A percentile compares a stretch with the other conserved stretches of the same genome.
Conservation (phyloP, 2,888 invertebrate genomes). For the Neoascia interrupta region DNA sequence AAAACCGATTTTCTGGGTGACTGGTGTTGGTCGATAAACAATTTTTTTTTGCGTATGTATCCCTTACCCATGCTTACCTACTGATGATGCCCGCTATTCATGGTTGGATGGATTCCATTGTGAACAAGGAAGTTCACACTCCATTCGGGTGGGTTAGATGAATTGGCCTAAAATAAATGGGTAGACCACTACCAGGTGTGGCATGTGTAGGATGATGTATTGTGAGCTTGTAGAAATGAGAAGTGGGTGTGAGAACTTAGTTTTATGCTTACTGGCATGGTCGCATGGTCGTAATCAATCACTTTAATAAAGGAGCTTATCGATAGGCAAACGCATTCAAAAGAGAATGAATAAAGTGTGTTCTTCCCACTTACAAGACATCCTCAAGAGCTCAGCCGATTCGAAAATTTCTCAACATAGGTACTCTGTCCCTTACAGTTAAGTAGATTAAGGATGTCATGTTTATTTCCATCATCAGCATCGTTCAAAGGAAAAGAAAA, state of each 20-base stretch:
- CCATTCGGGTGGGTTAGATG: slow-evolving; percentile 57
- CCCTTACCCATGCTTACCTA: neutral
- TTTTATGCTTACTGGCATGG: too few relatives aligned
- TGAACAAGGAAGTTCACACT: slow-evolving; percentile 64
- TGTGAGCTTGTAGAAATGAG: too few relatives aligned
- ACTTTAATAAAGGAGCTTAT: too few relatives aligned
- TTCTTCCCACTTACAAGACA: too few relatives aligned
- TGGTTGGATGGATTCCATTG: slow-evolving; percentile 30
- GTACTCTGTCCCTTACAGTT: too few relatives aligned
- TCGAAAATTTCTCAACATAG: too few relatives aligned
- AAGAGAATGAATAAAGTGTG: too few relatives aligned
- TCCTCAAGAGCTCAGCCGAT: too few relatives aligned
- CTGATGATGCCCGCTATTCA: slow-evolving; percentile 16
- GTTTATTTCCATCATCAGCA: slow-evolving; percentile 63
- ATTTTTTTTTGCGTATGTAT: slow-evolving; percentile 4
- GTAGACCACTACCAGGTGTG: slow-evolving; percentile 56
- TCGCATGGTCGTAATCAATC: too few relatives aligned
- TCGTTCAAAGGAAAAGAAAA: slow-evolving; percentile 26
- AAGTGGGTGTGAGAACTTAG: too few relatives aligned
- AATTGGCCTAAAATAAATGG: slow-evolving; percentile 60
- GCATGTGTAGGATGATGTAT: slow-evolving; percentile 41
- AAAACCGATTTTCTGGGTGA: slow-evolving; percentile 66
- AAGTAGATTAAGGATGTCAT: slow-evolving; percentile 65
- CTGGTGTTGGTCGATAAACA: slow-evolving; percentile 61
- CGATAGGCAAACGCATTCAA: too few relatives aligned